phyloP scores from a whole-genome alignment of 2,888 invertebrate species.

The Syrphus vitripennis region DNA sequence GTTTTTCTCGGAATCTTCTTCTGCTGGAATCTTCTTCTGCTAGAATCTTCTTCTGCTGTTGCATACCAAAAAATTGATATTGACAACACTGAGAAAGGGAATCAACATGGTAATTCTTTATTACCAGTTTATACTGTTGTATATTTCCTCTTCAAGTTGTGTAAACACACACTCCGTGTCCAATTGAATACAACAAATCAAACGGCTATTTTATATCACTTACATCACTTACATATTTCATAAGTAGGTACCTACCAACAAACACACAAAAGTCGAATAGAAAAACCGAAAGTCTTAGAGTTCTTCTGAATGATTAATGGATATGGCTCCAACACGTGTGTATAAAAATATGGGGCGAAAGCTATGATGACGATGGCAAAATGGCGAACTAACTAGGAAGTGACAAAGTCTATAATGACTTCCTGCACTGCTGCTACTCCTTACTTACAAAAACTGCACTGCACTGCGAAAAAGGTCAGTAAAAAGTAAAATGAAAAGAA shows the following conservation, averaged over 20 bases:
- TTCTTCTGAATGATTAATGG: conserved; percentile 28
- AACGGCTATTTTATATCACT: background rate
- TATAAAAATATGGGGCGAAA: background rate
- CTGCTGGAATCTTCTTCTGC: too few species aligned
- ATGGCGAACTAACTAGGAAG: conserved; percentile 26
- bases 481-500: conserved; percentile 43
- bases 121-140: conserved; percentile 44
- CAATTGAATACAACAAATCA: background rate
- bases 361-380: background rate
- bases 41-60: too few species aligned
- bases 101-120: too few species aligned
- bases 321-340: conserved; percentile 4
- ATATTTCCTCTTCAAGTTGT: conserved; percentile 16
- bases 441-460: background rate
- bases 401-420: conserved; percentile 44
- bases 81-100: too few species aligned
- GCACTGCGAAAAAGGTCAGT: conserved; percentile 60
- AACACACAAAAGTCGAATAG: background rate
- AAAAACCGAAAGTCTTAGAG: conserved; percentile 50
- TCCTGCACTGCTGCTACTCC: conserved; percentile 7
- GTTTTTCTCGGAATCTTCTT: too few species aligned
- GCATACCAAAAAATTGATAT: too few species aligned
- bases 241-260: background rate
- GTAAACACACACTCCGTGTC: background rate
- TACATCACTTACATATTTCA: background rate